Percentiles rank a stretch among this genome's conserved stretches.
Evolutionary conservation across 30 jellyfish, hydroid and myxozoan genomes (phyloP).

Genomic region (Mastigias papua): DNA sequence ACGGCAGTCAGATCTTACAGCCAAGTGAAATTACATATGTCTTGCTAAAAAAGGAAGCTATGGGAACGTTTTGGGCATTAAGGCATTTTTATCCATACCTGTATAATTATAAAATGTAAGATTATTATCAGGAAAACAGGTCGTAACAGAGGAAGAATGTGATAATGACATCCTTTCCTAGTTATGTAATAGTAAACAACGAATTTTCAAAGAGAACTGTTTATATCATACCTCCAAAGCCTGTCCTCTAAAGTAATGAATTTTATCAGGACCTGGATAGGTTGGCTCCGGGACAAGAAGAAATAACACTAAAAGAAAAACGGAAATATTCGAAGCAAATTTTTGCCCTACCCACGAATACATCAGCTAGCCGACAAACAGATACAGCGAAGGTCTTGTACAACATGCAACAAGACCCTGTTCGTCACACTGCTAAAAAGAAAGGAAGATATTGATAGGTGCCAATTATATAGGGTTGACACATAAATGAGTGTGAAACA

Average conservation of each 20-base stretch:
- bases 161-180: no score
- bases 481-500: no score
- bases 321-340: neutral
- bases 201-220: neutral
- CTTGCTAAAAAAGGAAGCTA: conserved; percentile 50
- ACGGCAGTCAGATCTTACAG: conserved; percentile 41
- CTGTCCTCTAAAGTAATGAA: conserved; percentile 88
- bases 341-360: neutral
- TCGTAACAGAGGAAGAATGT: no score
- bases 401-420: no score
- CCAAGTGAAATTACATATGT: conserved; percentile 53
- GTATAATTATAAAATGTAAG: no score
- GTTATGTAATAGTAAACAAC: no score
- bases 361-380: neutral
- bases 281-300: conserved; percentile 90
- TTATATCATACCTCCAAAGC: conserved; percentile 74
- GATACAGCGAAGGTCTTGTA: neutral
- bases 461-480: no score
- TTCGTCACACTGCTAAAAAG: no score
- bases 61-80: conserved; percentile 64
- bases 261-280: conserved; percentile 87
- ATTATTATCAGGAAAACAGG: no score
- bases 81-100: conserved; percentile 71
- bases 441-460: no score
- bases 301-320: conserved; percentile 45